These are phyloP conservation scores for Microchrysa polita DNA, from an alignment of 2,888 invertebrate species.

Conservation along the genomic window DNA sequence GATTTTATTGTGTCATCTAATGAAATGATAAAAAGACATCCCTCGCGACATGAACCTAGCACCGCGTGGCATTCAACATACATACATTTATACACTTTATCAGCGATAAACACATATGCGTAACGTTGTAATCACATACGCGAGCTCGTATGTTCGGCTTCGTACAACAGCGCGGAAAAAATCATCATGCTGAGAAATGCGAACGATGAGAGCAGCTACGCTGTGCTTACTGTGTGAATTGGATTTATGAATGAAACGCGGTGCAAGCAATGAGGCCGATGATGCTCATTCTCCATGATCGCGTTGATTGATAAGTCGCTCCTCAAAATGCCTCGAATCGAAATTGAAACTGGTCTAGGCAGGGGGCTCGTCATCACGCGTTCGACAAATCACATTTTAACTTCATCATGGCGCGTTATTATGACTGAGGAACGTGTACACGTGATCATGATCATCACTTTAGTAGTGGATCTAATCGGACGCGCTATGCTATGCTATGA, in stretches of 20 bases:
- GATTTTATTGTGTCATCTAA: too few relatives aligned
- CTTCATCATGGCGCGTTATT: too few relatives aligned
- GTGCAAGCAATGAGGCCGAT: neutral
- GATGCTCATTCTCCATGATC: conserved; percentile 23
- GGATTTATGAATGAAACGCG: conserved; percentile 24
- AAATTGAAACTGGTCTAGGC: conserved; percentile 44
- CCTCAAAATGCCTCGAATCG: conserved; percentile 23
- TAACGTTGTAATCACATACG: neutral
- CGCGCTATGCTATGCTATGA: too few relatives aligned
- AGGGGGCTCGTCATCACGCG: conserved; percentile 48
- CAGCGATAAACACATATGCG: too few relatives aligned
- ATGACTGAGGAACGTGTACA: conserved; percentile 18
- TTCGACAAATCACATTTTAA: conserved; percentile 22
- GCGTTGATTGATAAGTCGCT: conserved; percentile 16
- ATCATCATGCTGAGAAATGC: neutral
- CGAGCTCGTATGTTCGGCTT: neutral
- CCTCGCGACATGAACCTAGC: too few relatives aligned
- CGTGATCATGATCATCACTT: conserved; percentile 39
- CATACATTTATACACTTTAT: too few relatives aligned
- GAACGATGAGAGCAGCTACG: neutral
- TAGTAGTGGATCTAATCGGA: too few relatives aligned
- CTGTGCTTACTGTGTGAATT: too few relatives aligned
- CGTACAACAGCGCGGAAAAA: neutral
- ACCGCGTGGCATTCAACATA: too few relatives aligned
- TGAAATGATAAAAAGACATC: too few relatives aligned